Base-by-base conservation (phyloP, 2,888 invertebrate species). In the Diachrysia chrysitis region DNA sequence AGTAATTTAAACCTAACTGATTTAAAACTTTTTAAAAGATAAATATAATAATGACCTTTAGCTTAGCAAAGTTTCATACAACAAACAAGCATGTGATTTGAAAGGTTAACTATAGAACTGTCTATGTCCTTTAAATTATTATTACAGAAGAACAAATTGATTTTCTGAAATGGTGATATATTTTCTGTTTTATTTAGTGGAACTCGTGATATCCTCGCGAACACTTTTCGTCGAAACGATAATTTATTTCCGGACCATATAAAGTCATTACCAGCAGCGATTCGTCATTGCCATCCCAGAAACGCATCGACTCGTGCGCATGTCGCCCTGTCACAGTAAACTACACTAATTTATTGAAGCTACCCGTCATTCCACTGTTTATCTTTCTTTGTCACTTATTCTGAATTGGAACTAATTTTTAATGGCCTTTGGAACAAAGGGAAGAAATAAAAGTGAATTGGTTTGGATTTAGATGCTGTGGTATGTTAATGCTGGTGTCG, bases 321-420 rank as follows among this genome's bases (percentile, higher is more conserved):
- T 66, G 76, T 76, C 58, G 59, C 17, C 68, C 65, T 83, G 74
- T 82, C 78, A 75, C 72, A 77, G 55, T 73, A 76, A 84, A 84
- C 84, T 82, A 81, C 81, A 69, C 81, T 87, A 83, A 87, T 87
- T 87, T 87, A 87, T 86, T 66, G 75, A 62, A 54, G 65, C 78
- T 70, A 86, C 85, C 75, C 78, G 74, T 87, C 85, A 85, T 85
- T 82, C 79, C 23, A 54, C 64, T 78, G 79, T 86, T 83, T 86
- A 86, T 87, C 86, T 86, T 82, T 87, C 86, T 79, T 79, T 79
- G 78, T 80, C 77, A 76, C 69, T 66, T 72, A 69, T 80, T 77
- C 71, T 66, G 76, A 76, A 78, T 86, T 80, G 74, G 69, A 71
- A 76, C 75, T 53, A 78, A 84, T 82, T 81, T 84, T 83, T 81